Evolutionary conservation across 2,888 invertebrate genomes (phyloP).

Genomic region (Acleris emargana): DNA sequence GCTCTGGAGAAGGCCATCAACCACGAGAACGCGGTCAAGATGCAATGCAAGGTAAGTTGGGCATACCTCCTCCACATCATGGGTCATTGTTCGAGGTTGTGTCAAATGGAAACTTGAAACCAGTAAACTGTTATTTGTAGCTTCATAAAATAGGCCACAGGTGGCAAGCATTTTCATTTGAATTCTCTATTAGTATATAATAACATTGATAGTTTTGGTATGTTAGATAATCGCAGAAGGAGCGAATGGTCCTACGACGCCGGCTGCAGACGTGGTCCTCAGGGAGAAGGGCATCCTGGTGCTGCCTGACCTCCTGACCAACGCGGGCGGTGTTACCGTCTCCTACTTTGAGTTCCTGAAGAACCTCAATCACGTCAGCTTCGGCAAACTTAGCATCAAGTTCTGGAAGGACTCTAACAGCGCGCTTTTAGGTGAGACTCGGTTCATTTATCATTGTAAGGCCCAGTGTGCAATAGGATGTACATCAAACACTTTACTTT

Average conservation of each 20-base stretch:
- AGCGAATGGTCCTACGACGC: conserved; percentile 96
- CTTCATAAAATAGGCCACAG: no score
- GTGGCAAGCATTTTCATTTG: no score
- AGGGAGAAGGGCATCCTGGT: conserved; percentile 89
- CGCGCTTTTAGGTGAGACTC: conserved; percentile 86
- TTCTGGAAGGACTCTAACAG: conserved; percentile 94
- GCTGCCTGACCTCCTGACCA: conserved; percentile 90
- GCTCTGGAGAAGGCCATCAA: conserved; percentile 91
- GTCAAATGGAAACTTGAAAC: no score
- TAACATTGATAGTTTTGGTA: not conserved
- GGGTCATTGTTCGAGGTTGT: no score
- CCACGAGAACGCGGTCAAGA: conserved; percentile 86
- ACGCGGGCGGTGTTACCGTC: conserved; percentile 95
- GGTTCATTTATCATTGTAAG: no score
- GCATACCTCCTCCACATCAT: not conserved
- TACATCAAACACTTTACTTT: no score
- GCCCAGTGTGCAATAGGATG: no score
- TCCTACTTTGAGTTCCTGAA: conserved; percentile 97
- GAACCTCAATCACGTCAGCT: conserved; percentile 95
- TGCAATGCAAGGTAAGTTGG: conserved; percentile 87
- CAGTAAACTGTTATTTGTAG: no score
- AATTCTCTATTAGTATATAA: no score
- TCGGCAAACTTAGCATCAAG: conserved; percentile 93
- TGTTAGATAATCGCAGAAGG: conserved; percentile 92
- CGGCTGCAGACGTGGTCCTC: conserved; percentile 91